Base-by-base conservation (phyloP, 64 coral and sea anemone genomes). In the Astreopora myriophthalma region DNA sequence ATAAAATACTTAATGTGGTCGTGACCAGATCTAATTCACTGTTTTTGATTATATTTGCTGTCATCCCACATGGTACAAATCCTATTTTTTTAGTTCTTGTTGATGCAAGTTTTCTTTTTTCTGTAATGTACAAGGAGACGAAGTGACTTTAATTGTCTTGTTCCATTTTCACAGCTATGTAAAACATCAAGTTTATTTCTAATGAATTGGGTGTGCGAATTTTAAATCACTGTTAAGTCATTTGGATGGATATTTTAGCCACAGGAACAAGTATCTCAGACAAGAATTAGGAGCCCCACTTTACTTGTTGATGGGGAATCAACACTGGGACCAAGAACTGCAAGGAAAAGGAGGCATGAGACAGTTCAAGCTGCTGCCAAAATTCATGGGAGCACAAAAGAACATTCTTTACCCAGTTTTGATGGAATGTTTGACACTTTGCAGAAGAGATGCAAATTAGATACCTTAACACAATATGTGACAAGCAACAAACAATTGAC, bases 361-460 rank as follows among this genome's bases (percentile, higher is more conserved):
- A 89, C 75, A 22, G 24, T 83, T 79, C 34, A 87, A 79, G 85
- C 92, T 75, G 92, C 92, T 46, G 44, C 85, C 9, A 77, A 64
- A 67, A 93, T 93, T 52, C 92, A 93, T 88, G 85, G 92, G 20
- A 82, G 65, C 32, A 79, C 73, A 63, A 77, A 64, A 12, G 58
- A 46, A 19, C 34, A 89, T 44, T 74, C 22, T 16, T 85, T 52
- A 79, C 17, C 85, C 49, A 34, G 25, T 67, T 80, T 87, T 46
- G 91, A 93, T 79, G 92, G 92, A 8, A 16, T 93, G 12, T 93
- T 93, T 88, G 85, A 95, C 89, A 96, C 89, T 75, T 51, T 92
- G 35, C 70, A 80, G 52, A 89, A 88, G 72, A 92, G 85, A 79
- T 96, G 94, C 68, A 96, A 91, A 79, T 19, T 92, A 31, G 87